phyloP scores from a whole-genome alignment of 2,113 vertebrate genomes.

The Crotalus horridus region DNA sequence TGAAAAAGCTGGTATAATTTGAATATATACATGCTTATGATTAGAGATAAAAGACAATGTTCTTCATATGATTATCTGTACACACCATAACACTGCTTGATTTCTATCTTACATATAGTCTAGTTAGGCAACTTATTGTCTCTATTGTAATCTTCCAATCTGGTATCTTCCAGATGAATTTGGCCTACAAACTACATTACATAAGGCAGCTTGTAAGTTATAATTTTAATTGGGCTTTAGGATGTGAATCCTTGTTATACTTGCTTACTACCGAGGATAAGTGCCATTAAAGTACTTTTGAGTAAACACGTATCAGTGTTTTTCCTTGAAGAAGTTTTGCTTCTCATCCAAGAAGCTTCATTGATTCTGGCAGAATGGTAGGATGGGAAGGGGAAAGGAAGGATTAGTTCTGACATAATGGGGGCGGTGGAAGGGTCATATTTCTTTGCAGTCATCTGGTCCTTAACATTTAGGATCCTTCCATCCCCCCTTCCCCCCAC shows the following conservation, averaged over 20 bases:
- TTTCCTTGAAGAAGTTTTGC: not conserved
- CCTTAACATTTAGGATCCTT: not conserved
- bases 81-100: not conserved
- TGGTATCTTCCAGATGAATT: not conserved
- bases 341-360: not conserved
- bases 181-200: not conserved
- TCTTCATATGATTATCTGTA: not conserved
- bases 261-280: not conserved
- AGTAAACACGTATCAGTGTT: not conserved
- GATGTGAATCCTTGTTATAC: not conserved
- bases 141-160: not conserved
- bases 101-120: not conserved
- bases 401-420: not conserved
- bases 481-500: not conserved
- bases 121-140: not conserved
- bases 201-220: not conserved
- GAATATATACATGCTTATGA: constrained; percentile 6
- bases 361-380: not conserved
- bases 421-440: not conserved
- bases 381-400: not conserved
- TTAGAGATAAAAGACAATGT: not conserved
- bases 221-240: not conserved
- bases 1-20: not conserved
- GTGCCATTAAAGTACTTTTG: not conserved
- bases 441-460: not conserved